Evolutionary conservation across 2,888 invertebrate genomes (phyloP).

Genomic region (Melieria picta): DNA sequence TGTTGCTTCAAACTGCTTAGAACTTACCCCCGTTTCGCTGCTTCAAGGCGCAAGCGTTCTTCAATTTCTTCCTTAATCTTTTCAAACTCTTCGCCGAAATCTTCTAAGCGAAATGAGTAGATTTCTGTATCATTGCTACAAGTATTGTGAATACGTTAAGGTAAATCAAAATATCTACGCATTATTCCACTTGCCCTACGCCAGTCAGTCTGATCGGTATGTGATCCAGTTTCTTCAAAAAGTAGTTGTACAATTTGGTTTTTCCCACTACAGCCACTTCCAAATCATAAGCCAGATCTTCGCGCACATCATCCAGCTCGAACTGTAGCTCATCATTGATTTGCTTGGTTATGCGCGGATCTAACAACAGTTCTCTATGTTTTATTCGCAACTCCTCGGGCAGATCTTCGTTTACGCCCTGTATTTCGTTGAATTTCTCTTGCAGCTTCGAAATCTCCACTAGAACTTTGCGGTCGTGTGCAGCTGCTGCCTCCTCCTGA

Average conservation of each 20-base stretch:
- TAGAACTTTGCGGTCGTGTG: constrained; percentile 72
- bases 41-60: constrained; percentile 70
- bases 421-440: constrained; percentile 70
- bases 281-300: constrained; percentile 76
- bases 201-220: constrained; percentile 72
- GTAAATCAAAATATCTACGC: background rate
- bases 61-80: constrained; percentile 70
- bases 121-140: constrained; percentile 18
- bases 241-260: constrained; percentile 73
- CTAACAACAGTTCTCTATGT: constrained; percentile 74
- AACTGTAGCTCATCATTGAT: constrained; percentile 71
- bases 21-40: constrained; percentile 59
- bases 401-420: constrained; percentile 70
- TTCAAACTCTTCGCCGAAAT: constrained; percentile 70
- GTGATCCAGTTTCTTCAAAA: constrained; percentile 74
- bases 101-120: constrained; percentile 73
- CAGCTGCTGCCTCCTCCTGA: constrained; percentile 60
- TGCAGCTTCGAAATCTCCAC: constrained; percentile 69
- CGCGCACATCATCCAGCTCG: constrained; percentile 72
- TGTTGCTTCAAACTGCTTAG: too few species aligned
- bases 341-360: constrained; percentile 73
- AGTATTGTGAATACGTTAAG: too few species aligned
- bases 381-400: constrained; percentile 71
- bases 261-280: constrained; percentile 75
- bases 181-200: constrained; percentile 66